Evolutionary conservation across 2,113 vertebrate species (phyloP).

Genomic region (Dicentrarchus labrax): DNA sequence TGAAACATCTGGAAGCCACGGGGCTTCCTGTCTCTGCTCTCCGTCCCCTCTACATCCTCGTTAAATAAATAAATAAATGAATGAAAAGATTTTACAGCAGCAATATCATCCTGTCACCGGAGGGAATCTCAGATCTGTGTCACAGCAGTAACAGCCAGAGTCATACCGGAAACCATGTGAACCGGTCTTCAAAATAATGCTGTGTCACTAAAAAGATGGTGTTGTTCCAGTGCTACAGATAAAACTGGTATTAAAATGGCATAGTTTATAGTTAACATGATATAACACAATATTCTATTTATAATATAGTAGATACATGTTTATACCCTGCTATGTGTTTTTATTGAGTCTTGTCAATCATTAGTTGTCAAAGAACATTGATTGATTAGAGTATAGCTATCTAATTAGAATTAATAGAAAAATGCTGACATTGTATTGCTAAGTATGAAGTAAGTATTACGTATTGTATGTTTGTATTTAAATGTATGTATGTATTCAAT

Average conservation of each 20-base stretch:
- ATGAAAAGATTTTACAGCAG: constrained; percentile 40
- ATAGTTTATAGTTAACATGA: neutral
- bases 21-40: constrained; percentile 34
- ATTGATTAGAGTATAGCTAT: too few species aligned
- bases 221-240: neutral
- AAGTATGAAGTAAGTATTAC: rapidly evolving
- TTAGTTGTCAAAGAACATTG: neutral
- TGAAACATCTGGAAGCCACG: constrained; percentile 59
- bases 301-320: neutral
- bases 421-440: neutral
- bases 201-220: neutral
- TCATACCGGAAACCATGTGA: constrained; percentile 27
- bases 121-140: constrained; percentile 39
- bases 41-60: neutral
- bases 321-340: neutral
- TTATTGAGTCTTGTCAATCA: neutral
- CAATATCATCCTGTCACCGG: constrained; percentile 24
- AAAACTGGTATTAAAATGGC: neutral
- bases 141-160: neutral
- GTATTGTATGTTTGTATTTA: neutral
- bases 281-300: neutral
- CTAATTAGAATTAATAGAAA: neutral
- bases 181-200: constrained; percentile 16
- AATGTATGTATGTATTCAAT: neutral
- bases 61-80: constrained; percentile 43